Base-by-base conservation (phyloP, 1,140 invertebrate genomes). In the Paraescarpia echinospica region DNA sequence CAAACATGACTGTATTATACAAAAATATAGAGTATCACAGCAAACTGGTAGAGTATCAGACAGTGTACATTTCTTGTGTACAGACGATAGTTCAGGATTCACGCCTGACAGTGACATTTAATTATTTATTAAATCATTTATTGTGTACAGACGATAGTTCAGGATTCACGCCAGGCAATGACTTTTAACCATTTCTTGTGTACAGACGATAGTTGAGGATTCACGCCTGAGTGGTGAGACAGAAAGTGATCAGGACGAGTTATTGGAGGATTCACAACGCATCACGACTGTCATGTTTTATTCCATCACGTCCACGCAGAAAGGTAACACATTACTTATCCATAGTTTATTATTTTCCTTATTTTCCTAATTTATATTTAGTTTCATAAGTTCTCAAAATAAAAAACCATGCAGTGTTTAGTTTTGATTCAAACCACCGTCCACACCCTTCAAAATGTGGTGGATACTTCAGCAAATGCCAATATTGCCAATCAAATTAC, bases 221-320 rank as follows among this genome's bases (percentile, higher is more conserved):
- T 18, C 90, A 90, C 35, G 18, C 90, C 34, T 92, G 91, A n/a
- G 14, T 31, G n/a, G 31, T 33, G 34, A 41, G 8, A 34, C 90
- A 8, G 34, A 34, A 2, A 34, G 90, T 90, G 90, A 34, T 4
- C 14, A 90, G 90, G 90, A 90, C 27, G 91, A 91, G 34, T 33
- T 41, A 33, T 35, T 12, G 33, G 97, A 98, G 95, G 96, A 98
- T 94, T 96, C 97, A 92, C 93, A 94, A 35, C 95, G 96, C 94
- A 97, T 98, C 93, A 97, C 96, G 93, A 97, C 97, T 90, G 98
- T 98, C 41, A 97, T 98, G 93, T 98, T 98, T 96, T 98, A 98
- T 96, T 98, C 98, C 1, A 98, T 98, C 92, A 97, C 97, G 89
- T 97, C 97, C 6, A 98, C 97, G 48, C 97, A 98, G 95, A 97